These are phyloP conservation scores for Mythimna loreyi DNA, from an alignment of 2,888 invertebrate genomes.

Conservation along the genomic window DNA sequence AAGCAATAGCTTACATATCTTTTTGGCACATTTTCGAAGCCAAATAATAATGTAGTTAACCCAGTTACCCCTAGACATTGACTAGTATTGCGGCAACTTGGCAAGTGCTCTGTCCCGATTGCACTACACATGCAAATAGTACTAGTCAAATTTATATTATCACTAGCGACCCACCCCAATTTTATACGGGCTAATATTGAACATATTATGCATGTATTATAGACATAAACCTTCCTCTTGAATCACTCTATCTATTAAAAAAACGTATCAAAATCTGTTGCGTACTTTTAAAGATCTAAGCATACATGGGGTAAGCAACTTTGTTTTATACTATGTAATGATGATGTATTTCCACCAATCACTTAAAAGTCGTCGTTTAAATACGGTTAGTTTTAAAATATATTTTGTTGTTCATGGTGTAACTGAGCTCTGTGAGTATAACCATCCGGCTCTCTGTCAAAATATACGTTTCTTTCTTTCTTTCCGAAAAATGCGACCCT, in stretches of 20 bases:
- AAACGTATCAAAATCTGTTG: too few species aligned
- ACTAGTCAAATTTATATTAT: neutral
- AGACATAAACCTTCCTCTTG: too few species aligned
- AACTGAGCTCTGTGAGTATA: too few species aligned
- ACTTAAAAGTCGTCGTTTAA: neutral
- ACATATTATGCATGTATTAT: too few species aligned
- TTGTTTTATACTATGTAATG: too few species aligned
- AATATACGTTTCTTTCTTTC: neutral
- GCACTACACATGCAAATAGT: neutral
- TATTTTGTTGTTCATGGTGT: neutral
- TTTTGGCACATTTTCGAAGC: neutral
- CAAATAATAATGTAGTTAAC: neutral
- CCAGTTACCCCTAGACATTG: neutral
- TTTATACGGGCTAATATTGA: too few species aligned
- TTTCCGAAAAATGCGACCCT: conserved; percentile 65
- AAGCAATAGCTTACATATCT: neutral
- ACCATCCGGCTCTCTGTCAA: neutral
- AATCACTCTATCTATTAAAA: too few species aligned
- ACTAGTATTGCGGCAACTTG: neutral
- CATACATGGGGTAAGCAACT: too few species aligned
- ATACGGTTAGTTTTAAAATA: neutral
- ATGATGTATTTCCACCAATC: neutral
- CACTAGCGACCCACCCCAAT: too few species aligned
- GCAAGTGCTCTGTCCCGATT: neutral
- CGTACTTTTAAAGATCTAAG: too few species aligned